A percentile compares a stretch with the other conserved stretches of the same genome.
phyloP scores from a whole-genome alignment of 2,888 invertebrate genomes.

The Ischnus inquisitorius region DNA sequence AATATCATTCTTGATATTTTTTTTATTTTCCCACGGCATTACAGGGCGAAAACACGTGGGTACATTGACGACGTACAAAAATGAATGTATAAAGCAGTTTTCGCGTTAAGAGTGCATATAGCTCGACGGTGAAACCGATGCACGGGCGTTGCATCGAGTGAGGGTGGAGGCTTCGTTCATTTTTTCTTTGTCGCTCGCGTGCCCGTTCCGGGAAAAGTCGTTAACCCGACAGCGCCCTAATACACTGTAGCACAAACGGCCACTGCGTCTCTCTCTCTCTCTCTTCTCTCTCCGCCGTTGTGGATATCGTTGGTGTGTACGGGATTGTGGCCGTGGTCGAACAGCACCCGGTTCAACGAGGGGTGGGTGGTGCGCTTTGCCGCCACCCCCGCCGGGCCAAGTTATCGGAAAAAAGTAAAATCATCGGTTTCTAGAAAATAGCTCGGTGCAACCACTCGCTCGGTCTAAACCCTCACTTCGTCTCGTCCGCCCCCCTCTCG shows the following conservation, averaged over 20 bases:
- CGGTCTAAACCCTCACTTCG: conserved; percentile 40
- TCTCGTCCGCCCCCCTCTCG: conserved; percentile 1
- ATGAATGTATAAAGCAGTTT: background rate
- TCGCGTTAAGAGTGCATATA: background rate
- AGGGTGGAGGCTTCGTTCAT: background rate
- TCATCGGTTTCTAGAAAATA: conserved; percentile 67
- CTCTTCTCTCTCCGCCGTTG: conserved; percentile 13
- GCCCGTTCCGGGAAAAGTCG: conserved; percentile 44
- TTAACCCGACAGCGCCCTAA: conserved; percentile 49
- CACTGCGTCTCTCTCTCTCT: background rate
- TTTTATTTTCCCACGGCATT: too few species aligned
- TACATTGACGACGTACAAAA: background rate
- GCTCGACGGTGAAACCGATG: background rate
- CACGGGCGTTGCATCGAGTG: background rate
- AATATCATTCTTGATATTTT: too few species aligned
- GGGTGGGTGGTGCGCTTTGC: conserved; percentile 30
- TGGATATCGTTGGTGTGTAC: conserved; percentile 38
- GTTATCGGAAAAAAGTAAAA: conserved; percentile 68
- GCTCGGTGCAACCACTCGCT: conserved; percentile 45
- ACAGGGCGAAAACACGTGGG: background rate
- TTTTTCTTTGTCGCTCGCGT: conserved; percentile 38
- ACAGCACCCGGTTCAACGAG: conserved; percentile 47
- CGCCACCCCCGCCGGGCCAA: conserved; percentile 22
- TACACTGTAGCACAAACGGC: conserved; percentile 25
- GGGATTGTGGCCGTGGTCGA: conserved; percentile 39